phyloP scores from a whole-genome alignment of 2,113 vertebrate genomes.

The Crotalus helleri region DNA sequence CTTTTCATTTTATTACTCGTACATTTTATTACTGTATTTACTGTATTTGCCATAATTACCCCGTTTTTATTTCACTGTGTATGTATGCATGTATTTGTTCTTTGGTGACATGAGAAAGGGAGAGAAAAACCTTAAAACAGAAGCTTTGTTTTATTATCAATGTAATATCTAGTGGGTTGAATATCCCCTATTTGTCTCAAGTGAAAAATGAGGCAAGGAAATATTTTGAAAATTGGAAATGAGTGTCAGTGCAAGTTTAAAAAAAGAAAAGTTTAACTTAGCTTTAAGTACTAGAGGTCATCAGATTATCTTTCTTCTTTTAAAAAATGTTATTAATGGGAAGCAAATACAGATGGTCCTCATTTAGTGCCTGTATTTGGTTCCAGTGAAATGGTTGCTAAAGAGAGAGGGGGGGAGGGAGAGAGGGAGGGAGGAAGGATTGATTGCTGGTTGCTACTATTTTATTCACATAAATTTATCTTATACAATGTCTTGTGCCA shows the following conservation, averaged over 20 bases:
- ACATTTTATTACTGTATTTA: background rate
- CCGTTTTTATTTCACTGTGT: background rate
- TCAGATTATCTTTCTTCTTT: background rate
- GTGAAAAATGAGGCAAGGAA: background rate
- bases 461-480: background rate
- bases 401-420: background rate
- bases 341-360: background rate
- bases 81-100: background rate
- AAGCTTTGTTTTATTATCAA: background rate
- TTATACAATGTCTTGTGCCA: background rate
- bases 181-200: background rate
- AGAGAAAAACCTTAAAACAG: background rate
- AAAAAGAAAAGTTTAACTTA: background rate
- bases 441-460: background rate
- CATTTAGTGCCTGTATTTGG: background rate
- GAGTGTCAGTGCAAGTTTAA: background rate
- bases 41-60: background rate
- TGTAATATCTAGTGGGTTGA: background rate
- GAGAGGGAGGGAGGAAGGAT: background rate
- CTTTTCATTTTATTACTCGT: background rate
- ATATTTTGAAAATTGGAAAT: background rate
- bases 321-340: no score
- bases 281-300: background rate
- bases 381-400: background rate
- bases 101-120: background rate